A percentile compares a stretch with the other conserved stretches of the same genome.
These are phyloP conservation scores for Anolis sagrei DNA, from an alignment of 2,113 vertebrate genomes.

Conservation along the genomic window DNA sequence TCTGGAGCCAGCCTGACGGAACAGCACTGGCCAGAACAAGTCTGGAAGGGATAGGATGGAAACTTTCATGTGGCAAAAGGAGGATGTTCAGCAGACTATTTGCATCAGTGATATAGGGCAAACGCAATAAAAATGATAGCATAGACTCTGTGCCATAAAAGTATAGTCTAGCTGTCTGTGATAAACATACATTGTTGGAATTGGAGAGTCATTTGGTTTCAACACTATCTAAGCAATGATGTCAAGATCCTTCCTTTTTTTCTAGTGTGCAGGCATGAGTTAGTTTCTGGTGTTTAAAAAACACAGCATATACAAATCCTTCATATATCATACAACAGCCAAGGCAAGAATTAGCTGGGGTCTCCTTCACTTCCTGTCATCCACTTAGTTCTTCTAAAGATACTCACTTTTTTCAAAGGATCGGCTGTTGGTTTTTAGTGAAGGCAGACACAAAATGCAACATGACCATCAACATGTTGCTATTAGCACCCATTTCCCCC, in stretches of 20 bases:
- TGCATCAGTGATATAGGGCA: conserved; percentile 50
- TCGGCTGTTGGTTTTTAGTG: no score
- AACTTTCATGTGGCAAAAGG: conserved; percentile 19
- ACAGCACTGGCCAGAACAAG: conserved; percentile 34
- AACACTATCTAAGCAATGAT: conserved; percentile 29
- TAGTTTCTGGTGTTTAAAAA: conserved; percentile 44
- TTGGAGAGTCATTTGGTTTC: conserved; percentile 46
- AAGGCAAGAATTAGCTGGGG: neutral
- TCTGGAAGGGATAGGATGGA: conserved; percentile 41
- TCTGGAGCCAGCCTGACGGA: conserved; percentile 65
- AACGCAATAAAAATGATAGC: conserved; percentile 62
- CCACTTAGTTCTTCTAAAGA: neutral
- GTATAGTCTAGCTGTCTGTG: conserved; percentile 41
- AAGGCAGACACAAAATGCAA: neutral
- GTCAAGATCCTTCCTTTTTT: neutral
- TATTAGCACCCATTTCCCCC: neutral
- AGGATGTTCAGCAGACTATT: conserved; percentile 67
- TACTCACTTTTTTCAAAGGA: neutral
- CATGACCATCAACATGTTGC: no score
- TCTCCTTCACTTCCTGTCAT: neutral
- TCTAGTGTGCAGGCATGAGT: neutral
- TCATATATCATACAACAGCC: neutral
- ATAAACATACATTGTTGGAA: conserved; percentile 66
- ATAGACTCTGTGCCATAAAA: neutral
- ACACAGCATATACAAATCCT: conserved; percentile 39